phyloP scores from a whole-genome alignment of 2,113 vertebrate genomes.

The Semnornis frantzii region DNA sequence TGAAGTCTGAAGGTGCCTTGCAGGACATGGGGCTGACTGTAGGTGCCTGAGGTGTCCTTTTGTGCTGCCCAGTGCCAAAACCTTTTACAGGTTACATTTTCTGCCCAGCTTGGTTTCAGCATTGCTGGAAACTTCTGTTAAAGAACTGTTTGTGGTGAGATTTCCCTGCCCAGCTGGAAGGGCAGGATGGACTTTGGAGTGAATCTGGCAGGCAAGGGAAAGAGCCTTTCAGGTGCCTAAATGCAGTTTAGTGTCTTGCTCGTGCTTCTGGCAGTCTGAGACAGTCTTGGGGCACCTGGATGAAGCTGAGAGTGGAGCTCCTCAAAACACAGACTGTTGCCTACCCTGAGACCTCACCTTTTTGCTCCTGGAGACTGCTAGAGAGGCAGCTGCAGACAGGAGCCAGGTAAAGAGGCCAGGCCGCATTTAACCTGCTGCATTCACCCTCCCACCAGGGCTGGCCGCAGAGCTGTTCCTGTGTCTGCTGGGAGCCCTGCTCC shows the following conservation, averaged over 20 bases:
- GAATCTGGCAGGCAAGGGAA: not conserved
- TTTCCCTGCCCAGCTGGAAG: not conserved
- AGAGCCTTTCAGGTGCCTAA: not conserved
- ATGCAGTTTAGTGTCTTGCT: not conserved
- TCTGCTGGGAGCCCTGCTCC: not conserved
- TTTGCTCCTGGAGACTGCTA: not conserved
- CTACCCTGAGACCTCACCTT: not conserved
- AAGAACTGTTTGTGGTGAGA: not conserved
- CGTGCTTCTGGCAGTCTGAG: not conserved
- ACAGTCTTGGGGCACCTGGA: not conserved
- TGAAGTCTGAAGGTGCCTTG: not conserved
- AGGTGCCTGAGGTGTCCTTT: not conserved
- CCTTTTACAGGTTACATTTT: not conserved
- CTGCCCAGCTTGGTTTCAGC: not conserved
- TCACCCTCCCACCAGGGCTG: not conserved
- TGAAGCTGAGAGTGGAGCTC: not conserved
- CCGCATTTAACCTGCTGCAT: not conserved
- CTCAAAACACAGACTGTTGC: not conserved
- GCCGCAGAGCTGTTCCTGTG: not conserved
- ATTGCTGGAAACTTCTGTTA: not conserved
- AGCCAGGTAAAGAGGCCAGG: no score
- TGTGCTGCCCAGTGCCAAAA: not conserved
- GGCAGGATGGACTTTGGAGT: not conserved
- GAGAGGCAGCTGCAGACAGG: not conserved
- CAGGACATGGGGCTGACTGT: not conserved